Conservation (phyloP, 2,113 vertebrate species). For the Strix uralensis region DNA sequence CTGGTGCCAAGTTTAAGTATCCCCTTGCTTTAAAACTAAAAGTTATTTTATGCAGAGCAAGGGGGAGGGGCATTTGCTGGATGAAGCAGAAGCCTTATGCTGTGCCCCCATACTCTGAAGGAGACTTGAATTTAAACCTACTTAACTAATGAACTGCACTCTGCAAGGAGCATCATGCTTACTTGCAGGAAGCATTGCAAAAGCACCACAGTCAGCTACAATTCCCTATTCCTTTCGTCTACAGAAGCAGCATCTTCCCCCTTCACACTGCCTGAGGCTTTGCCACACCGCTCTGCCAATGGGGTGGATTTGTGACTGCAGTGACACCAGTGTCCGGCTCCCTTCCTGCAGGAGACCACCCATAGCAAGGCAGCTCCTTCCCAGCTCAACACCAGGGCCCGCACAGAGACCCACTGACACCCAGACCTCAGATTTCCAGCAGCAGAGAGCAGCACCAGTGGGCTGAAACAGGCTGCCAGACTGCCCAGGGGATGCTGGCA, state of each 20-base stretch:
- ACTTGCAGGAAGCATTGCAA: not conserved
- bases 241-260: not conserved
- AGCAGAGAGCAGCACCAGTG: not conserved
- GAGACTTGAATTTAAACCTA: not conserved
- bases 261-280: not conserved
- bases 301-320: not conserved
- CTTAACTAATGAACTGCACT: not conserved
- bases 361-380: not conserved
- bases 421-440: not conserved
- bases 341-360: not conserved
- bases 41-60: fast-evolving
- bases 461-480: not conserved
- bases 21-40: not conserved
- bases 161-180: not conserved
- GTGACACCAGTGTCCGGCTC: not conserved
- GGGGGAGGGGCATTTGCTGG: not conserved
- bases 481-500: not conserved
- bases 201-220: not conserved
- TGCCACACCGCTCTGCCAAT: not conserved
- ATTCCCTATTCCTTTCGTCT: not conserved
- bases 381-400: not conserved
- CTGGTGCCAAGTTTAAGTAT: not conserved
- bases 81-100: fast-evolving
- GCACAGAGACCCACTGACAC: not conserved
- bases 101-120: not conserved